A percentile compares a stretch with the other conserved stretches of the same genome.
phyloP scores from a whole-genome alignment of 1,140 invertebrate species.

The Zaprionus camerounensis region DNA sequence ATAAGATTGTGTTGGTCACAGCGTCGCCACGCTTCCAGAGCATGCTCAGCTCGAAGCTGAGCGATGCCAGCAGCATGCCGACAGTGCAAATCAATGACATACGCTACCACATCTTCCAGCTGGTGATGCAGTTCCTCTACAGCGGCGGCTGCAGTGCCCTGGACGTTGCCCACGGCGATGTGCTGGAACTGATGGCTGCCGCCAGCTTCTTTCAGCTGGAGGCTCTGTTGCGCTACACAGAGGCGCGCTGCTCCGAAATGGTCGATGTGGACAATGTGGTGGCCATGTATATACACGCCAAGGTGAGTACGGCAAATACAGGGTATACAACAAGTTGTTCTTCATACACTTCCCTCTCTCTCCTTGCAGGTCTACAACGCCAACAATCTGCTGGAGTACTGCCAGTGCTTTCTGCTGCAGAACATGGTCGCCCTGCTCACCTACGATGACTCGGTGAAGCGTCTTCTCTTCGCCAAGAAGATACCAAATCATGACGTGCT shows the following conservation, averaged over 20 bases:
- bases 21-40: constrained; percentile 93
- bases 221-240: constrained; percentile 93
- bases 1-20: constrained; percentile 96
- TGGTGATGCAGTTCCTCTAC: constrained; percentile 97
- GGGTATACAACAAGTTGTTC: neutral
- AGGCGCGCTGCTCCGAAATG: constrained; percentile 92
- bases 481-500: constrained; percentile 95
- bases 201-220: constrained; percentile 96
- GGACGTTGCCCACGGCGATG: constrained; percentile 91
- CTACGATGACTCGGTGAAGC: constrained; percentile 95
- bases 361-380: constrained; percentile 92
- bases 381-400: constrained; percentile 93
- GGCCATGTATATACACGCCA: constrained; percentile 96
- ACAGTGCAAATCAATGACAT: constrained; percentile 97
- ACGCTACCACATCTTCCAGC: constrained; percentile 93
- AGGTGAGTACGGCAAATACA: constrained; percentile 86
- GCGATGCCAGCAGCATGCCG: constrained; percentile 89
- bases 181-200: constrained; percentile 95
- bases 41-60: constrained; percentile 92
- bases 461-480: constrained; percentile 94
- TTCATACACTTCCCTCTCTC: neutral
- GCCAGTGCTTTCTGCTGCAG: constrained; percentile 95
- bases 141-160: constrained; percentile 92
- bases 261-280: constrained; percentile 95
- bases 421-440: constrained; percentile 97